These are phyloP conservation scores for Neodiprion fabricii DNA, from an alignment of 1,140 invertebrate genomes.

Conservation along the genomic window DNA sequence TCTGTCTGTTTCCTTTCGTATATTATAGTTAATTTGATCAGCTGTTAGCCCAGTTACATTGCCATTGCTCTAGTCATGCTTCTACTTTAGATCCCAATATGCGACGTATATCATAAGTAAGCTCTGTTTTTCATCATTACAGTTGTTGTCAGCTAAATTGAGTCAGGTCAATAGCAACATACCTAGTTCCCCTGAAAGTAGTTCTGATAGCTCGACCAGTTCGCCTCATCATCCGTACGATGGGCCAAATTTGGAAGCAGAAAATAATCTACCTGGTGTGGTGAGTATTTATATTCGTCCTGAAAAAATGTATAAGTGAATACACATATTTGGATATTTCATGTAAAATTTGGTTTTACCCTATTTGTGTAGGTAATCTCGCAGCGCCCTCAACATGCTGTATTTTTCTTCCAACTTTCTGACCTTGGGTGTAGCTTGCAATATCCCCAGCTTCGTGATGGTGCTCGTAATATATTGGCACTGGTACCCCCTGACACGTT, in stretches of 20 bases:
- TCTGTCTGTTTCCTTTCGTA: too few species aligned
- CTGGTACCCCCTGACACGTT: constrained; percentile 87
- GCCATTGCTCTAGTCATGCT: too few species aligned
- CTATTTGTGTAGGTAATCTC: constrained; percentile 71
- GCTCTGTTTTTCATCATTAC: constrained; percentile 25
- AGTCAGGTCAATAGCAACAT: constrained; percentile 81
- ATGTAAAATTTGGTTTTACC: constrained; percentile 21
- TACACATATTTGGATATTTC: constrained; percentile 31
- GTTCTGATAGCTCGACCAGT: constrained; percentile 86
- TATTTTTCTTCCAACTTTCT: constrained; percentile 91
- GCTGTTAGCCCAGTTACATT: too few species aligned
- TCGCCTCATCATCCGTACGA: constrained; percentile 84
- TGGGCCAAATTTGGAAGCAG: constrained; percentile 81
- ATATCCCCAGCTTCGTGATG: constrained; percentile 82
- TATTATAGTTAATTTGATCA: too few species aligned
- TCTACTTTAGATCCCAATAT: too few species aligned
- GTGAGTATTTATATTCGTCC: constrained; percentile 64
- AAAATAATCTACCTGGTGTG: constrained; percentile 90
- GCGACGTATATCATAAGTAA: too few species aligned
- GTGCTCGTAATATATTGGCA: constrained; percentile 85
- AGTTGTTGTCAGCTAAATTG: constrained; percentile 87
- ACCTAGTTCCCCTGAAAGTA: constrained; percentile 85
- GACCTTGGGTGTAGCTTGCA: constrained; percentile 85
- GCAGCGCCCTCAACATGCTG: constrained; percentile 79
- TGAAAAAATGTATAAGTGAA: constrained; percentile 13